Conservation (phyloP, 2,113 vertebrate species). For the Pungitius pungitius region DNA sequence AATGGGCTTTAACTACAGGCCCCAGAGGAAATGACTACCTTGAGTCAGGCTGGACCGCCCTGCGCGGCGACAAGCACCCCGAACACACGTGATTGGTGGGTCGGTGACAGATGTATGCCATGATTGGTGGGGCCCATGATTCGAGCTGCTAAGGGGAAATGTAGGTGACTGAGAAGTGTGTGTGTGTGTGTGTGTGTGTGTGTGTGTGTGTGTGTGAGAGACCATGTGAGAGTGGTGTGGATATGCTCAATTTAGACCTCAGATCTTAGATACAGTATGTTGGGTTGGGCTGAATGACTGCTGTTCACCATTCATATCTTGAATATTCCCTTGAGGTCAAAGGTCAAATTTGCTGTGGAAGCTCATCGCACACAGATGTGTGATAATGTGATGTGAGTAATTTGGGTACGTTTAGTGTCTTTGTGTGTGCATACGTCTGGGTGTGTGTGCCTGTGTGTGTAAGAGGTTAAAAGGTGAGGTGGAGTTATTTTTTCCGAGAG, state of each 20-base stretch:
- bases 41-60: conserved; percentile 57
- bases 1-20: conserved; percentile 74
- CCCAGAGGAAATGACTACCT: conserved; percentile 73
- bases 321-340: conserved; percentile 21
- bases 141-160: conserved; percentile 71
- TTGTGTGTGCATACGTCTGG: background rate
- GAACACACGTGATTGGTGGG: conserved; percentile 66
- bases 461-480: conserved; percentile 20
- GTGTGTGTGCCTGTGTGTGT: background rate
- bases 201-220: conserved; percentile 2
- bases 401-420: background rate
- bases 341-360: conserved; percentile 12
- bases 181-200: conserved; percentile 16
- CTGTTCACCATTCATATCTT: too few relatives aligned
- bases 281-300: too few relatives aligned
- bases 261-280: conserved; percentile 18
- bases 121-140: conserved; percentile 68
- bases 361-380: background rate
- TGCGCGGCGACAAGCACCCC: conserved; percentile 49
- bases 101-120: conserved; percentile 61
- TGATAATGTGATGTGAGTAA: background rate
- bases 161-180: conserved; percentile 62
- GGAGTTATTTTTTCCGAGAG: conserved; percentile 32
- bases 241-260: conserved; percentile 25
- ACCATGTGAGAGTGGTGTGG: conserved; percentile 21